Conservation (phyloP, 2,797 vertebrate species). For the Lacerta bilineata region DNA sequence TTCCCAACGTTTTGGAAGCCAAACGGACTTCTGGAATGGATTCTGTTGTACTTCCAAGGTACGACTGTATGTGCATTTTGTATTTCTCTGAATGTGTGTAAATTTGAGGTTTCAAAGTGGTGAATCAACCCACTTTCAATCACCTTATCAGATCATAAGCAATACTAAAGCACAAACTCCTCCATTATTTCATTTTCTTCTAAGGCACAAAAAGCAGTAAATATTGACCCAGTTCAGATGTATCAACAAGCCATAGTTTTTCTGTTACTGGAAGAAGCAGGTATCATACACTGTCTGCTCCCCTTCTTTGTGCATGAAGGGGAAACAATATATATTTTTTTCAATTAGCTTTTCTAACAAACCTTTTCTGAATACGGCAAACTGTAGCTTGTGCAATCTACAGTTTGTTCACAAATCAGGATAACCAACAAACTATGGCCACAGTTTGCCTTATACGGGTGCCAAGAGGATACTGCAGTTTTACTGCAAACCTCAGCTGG, state of each 20-base stretch:
- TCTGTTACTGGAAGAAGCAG: neutral
- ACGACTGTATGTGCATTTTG: neutral
- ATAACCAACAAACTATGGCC: neutral
- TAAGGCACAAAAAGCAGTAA: neutral
- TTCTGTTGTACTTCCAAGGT: too few species aligned
- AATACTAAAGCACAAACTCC: neutral
- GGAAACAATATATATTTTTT: neutral
- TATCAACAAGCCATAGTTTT: neutral
- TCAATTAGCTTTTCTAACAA: neutral
- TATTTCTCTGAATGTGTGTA: neutral
- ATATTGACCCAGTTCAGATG: neutral
- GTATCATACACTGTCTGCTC: neutral
- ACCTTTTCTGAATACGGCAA: neutral
- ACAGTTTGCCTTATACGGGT: neutral
- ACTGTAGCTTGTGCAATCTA: neutral
- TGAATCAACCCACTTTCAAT: neutral
- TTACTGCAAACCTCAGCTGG: neutral
- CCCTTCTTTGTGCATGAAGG: neutral
- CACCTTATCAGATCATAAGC: neutral
- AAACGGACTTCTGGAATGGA: too few species aligned
- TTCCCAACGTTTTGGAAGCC: too few species aligned
- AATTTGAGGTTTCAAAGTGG: neutral
- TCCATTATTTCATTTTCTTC: neutral
- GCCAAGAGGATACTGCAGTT: neutral
- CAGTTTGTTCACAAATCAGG: neutral